Evolutionary conservation across 2,888 invertebrate genomes (phyloP).

Genomic region (Sacculina carcini): DNA sequence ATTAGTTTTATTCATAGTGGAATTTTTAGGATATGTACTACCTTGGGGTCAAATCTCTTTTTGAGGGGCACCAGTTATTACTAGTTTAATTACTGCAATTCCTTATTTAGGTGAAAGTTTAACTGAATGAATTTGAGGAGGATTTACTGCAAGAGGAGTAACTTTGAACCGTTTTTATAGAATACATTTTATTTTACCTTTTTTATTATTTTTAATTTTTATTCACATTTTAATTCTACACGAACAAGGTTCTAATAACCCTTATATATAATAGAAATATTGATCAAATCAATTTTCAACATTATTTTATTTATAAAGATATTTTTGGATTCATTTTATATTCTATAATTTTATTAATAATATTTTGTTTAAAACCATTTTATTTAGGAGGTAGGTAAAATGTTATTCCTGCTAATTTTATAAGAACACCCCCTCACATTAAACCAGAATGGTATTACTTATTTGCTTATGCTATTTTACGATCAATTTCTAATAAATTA

Average conservation of each 20-base stretch:
- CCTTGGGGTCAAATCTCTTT: conserved; percentile 59
- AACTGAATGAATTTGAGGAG: conserved; percentile 46
- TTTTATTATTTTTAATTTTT: conserved; percentile 41
- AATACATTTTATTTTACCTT: conserved; percentile 48
- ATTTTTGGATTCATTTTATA: conserved; percentile 33
- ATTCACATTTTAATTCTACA: conserved; percentile 37
- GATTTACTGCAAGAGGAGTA: conserved; percentile 42
- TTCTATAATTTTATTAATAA: conserved; percentile 29
- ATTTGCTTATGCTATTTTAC: conserved; percentile 54
- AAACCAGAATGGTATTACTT: conserved; percentile 63
- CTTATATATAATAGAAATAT: conserved; percentile 36
- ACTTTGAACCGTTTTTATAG: conserved; percentile 50
- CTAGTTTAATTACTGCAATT: conserved; percentile 40
- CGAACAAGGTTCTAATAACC: conserved; percentile 39
- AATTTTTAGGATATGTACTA: conserved; percentile 48
- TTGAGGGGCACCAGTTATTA: conserved; percentile 55
- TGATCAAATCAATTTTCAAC: conserved; percentile 41
- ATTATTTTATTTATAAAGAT: conserved; percentile 37
- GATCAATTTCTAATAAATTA: conserved; percentile 51
- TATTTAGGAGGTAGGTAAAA: conserved; percentile 30
- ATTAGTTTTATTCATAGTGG: conserved; percentile 38
- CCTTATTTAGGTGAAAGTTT: conserved; percentile 35
- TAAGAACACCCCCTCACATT: conserved; percentile 44
- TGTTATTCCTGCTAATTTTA: conserved; percentile 38
- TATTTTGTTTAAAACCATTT: conserved; percentile 27